Base-by-base conservation (phyloP, 2,888 invertebrate species). In the Perizoma flavofasciatum region DNA sequence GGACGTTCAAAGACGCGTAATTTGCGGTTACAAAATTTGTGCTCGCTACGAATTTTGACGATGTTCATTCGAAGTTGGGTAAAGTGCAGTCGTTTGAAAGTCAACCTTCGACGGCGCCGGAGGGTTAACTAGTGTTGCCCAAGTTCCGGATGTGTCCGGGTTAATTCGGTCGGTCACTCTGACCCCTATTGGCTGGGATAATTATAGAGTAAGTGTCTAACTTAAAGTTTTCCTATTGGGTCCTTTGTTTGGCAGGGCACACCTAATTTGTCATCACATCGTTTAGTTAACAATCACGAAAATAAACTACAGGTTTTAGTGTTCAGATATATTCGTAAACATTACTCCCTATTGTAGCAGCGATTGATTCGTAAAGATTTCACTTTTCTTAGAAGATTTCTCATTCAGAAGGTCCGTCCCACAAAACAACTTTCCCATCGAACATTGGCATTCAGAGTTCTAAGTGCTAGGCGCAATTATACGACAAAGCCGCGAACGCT, bases 21-120 rank as follows among this genome's bases (percentile, higher is more conserved):
- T 91, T 91, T 91, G 91, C 79, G 91, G 89, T 78, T 74, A 70
- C 78, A 79, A 82, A 86, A 88, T 86, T 88, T 85, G 87, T 81
- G 79, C 81, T 78, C 72, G 74, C 74, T 74, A 74, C 78, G 81
- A 82, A 83, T 83, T 86, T 84, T 83, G 83, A 78, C 81, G 78
- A 79, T 71, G 77, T 71, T 74, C 74, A 65, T 71, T 63, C 71
- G 64, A 78, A 81, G 79, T 82, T 80, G 71, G 49, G 73, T 71
- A 72, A 73, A 77, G 75, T 78, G 77, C 78, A 78, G 79, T 78
- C 81, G 80, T 80, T 85, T 84, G 85, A 80, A 84, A 86, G 82
- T 78, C 77, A 81, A 85, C 82, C 80, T 77, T 73, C 68, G 70
- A 66, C 61, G 59, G 46, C 51, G 60, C 40, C 40, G 48, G 69